Percentiles rank a stretch among this genome's conserved stretches.
Evolutionary conservation across 2,113 vertebrate species (phyloP).

Genomic region (Sardina pilchardus): DNA sequence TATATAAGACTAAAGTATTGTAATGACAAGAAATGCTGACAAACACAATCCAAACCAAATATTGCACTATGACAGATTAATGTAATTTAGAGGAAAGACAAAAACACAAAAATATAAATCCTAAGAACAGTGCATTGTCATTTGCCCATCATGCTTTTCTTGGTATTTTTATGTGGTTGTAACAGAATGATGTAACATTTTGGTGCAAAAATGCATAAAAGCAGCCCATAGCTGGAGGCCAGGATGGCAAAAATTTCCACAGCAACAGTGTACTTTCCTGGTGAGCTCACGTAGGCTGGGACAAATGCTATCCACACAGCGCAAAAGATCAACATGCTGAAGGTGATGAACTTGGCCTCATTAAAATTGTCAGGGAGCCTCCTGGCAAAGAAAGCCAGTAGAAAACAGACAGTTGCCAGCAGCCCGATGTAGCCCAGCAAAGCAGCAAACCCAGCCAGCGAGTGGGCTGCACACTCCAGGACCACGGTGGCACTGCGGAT

Average conservation of each 20-base stretch:
- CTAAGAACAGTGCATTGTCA: constrained; percentile 10
- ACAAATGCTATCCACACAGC: constrained; percentile 55
- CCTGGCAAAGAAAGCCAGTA: constrained; percentile 56
- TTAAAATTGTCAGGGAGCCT: constrained; percentile 64
- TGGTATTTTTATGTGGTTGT: constrained; percentile 57
- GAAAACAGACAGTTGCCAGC: constrained; percentile 55
- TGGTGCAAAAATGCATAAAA: constrained; percentile 57
- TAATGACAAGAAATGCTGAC: background rate
- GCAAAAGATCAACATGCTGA: constrained; percentile 68
- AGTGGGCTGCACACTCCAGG: constrained; percentile 60
- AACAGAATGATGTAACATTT: constrained; percentile 58
- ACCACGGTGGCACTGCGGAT: constrained; percentile 54
- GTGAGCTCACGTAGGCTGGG: constrained; percentile 55
- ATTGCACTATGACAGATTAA: background rate
- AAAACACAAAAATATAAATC: background rate
- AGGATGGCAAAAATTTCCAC: constrained; percentile 59
- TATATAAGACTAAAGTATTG: background rate
- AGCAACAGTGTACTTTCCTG: constrained; percentile 51
- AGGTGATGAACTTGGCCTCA: constrained; percentile 62
- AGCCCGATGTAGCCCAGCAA: constrained; percentile 61
- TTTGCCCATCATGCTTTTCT: constrained; percentile 57
- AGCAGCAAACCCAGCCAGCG: constrained; percentile 51
- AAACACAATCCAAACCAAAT: background rate
- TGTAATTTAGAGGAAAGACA: background rate
- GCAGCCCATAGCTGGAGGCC: constrained; percentile 56